Base-by-base conservation (phyloP, 2,888 invertebrate species). In the Drosophila anomelani region DNA sequence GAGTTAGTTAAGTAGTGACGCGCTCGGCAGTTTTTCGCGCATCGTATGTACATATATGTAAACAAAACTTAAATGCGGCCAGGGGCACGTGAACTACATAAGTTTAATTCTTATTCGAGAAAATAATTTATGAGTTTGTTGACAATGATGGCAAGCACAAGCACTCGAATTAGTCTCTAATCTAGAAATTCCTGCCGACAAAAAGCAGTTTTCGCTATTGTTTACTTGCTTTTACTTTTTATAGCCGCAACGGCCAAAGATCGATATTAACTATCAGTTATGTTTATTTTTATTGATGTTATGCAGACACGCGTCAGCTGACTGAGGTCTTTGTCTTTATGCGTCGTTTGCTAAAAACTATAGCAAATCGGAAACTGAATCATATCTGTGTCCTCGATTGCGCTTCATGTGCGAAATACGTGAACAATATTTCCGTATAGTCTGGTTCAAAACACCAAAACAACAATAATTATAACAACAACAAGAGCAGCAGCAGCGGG, bases 361-460 rank as follows among this genome's bases (percentile, higher is more conserved):
- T 41, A 17, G n/a, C 17, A 17, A 44, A 62, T 32, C 51, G 51
- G 36, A 44, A 44, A 20, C 51, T 34, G 63, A 41, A 26, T 60
- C 63, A 55, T 67, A 57, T 68, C 43, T 53, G 36, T 68, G 80
- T 61, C 82, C 82, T 79, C 74, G 75, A 59, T 72, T 71, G 15
- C 29, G 72, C 54, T 71, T 32, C 34, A 44, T 54, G 70, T 59
- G 44, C 60, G 47, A 58, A 68, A 58, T 61, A 61, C 43, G 54
- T 70, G 51, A 47, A 44, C 56, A 69, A 59, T 70, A 58, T 82
- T 84, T 87, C 87, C 84, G 85, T 68, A 58, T 71, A 69, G 56
- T 53, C 36, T 32, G 44, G 43, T 57, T 71, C 34, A 26, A 54
- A 60, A 49, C 34, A 67, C 20, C 36, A 68, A 56, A 54, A 59